Evolutionary conservation across 2,113 vertebrate species (phyloP).

Genomic region (Dicerorhinus sumatrensis): DNA sequence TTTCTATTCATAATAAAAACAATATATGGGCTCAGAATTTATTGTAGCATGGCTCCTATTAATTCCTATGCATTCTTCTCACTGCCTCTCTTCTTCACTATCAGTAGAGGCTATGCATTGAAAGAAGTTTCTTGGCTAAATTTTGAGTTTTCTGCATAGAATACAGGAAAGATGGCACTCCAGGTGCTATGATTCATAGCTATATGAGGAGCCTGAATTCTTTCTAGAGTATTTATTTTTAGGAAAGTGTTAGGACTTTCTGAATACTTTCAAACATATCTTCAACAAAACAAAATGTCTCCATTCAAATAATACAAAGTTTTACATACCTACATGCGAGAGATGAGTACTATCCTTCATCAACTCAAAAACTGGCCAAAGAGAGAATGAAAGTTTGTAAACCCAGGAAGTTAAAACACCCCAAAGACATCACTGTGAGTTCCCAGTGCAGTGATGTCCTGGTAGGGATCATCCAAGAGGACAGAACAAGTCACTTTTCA

Average conservation of each 20-base stretch:
- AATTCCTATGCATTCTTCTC: neutral
- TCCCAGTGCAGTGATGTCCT: neutral
- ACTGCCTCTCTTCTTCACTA: neutral
- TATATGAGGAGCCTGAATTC: neutral
- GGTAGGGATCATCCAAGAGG: no score
- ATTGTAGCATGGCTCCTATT: neutral
- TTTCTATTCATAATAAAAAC: neutral
- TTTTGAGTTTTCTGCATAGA: neutral
- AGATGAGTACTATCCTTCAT: neutral
- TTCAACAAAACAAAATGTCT: neutral
- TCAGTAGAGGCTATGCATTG: neutral
- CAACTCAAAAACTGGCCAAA: neutral
- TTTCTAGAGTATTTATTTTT: neutral
- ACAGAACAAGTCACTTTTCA: neutral
- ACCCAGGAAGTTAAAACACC: neutral
- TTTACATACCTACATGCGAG: neutral
- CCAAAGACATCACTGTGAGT: neutral
- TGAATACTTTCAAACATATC: neutral
- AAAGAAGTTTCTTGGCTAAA: neutral
- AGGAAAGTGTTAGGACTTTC: neutral
- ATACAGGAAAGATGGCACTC: neutral
- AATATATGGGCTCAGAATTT: neutral
- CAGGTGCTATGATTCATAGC: neutral
- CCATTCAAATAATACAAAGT: neutral
- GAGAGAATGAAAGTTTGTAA: neutral